Conservation (phyloP, 2,888 invertebrate genomes). For the Ferdinandea cuprea region DNA sequence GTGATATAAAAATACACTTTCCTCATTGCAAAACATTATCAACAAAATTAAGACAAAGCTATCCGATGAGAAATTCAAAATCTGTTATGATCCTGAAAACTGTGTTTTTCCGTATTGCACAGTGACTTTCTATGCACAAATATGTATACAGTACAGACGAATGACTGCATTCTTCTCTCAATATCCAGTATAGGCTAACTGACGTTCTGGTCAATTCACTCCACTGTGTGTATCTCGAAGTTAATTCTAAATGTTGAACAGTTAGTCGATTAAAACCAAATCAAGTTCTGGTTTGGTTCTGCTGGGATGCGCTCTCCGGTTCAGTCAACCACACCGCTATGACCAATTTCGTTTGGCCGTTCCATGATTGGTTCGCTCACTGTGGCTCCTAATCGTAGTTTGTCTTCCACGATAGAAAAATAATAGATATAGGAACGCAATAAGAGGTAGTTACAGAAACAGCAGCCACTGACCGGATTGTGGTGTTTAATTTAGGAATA, state of each 20-base stretch:
- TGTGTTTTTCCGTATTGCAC: too few relatives aligned
- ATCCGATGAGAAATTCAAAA: too few relatives aligned
- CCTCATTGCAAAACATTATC: too few relatives aligned
- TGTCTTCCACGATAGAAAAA: neutral
- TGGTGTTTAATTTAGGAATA: constrained; percentile 29
- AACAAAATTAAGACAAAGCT: too few relatives aligned
- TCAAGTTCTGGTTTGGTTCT: constrained; percentile 67
- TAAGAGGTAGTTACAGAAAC: constrained; percentile 5
- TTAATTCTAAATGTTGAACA: constrained; percentile 46
- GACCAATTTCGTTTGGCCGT: neutral
- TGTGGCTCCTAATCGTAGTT: neutral
- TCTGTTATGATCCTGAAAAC: too few relatives aligned
- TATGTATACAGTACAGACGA: neutral
- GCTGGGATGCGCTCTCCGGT: constrained; percentile 1
- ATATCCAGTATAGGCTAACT: neutral
- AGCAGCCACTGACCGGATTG: neutral
- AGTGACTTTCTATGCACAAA: too few relatives aligned
- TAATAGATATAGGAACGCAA: neutral
- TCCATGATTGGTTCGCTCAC: neutral
- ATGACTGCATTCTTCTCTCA: neutral
- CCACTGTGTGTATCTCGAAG: neutral
- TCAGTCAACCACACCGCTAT: neutral
- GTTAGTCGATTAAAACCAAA: constrained; percentile 74
- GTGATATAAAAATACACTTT: too few relatives aligned
- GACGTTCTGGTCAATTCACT: neutral